Evolutionary conservation across 1,140 invertebrate species (phyloP).

Genomic region (Diabrotica undecimpunctata): DNA sequence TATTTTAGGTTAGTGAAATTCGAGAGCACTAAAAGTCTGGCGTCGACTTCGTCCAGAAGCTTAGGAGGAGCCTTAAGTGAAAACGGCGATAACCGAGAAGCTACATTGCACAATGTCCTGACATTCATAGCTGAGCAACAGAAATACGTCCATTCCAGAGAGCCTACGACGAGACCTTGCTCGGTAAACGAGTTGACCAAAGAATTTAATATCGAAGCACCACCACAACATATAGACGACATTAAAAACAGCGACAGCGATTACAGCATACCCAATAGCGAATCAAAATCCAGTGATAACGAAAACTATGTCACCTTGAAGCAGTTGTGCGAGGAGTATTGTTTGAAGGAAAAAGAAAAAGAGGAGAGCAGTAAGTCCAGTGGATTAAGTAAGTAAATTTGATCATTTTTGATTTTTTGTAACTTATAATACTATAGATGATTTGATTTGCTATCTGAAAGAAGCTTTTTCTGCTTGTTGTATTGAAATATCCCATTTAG

Average conservation of each 20-base stretch:
- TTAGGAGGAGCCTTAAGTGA: slow-evolving; percentile 51
- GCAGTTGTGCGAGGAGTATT: slow-evolving; percentile 39
- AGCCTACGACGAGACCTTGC: slow-evolving; percentile 47
- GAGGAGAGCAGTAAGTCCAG: slow-evolving; percentile 9
- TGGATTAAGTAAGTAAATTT: no score
- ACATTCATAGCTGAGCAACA: slow-evolving; percentile 74
- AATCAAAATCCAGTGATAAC: slow-evolving; percentile 30
- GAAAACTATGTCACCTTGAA: slow-evolving; percentile 46
- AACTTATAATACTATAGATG: no score
- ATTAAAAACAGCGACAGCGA: slow-evolving; percentile 29
- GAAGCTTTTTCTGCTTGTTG: no score
- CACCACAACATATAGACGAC: slow-evolving; percentile 36
- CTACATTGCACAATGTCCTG: slow-evolving; percentile 68
- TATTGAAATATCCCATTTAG: no score
- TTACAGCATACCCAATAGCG: slow-evolving; percentile 25
- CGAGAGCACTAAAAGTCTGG: slow-evolving; percentile 73
- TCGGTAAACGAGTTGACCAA: slow-evolving; percentile 40
- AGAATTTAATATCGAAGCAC: slow-evolving; percentile 46
- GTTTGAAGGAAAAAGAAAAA: slow-evolving; percentile 34
- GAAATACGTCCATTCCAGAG: slow-evolving; percentile 60
- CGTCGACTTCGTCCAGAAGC: slow-evolving; percentile 68
- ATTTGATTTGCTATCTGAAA: no score
- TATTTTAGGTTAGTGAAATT: slow-evolving; percentile 69
- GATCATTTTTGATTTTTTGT: no score
- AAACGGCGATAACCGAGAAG: slow-evolving; percentile 58